A percentile compares a stretch with the other conserved stretches of the same genome.
These are phyloP conservation scores for Tetrapedia diversipes DNA, from an alignment of 2,888 invertebrate species.

Conservation along the genomic window DNA sequence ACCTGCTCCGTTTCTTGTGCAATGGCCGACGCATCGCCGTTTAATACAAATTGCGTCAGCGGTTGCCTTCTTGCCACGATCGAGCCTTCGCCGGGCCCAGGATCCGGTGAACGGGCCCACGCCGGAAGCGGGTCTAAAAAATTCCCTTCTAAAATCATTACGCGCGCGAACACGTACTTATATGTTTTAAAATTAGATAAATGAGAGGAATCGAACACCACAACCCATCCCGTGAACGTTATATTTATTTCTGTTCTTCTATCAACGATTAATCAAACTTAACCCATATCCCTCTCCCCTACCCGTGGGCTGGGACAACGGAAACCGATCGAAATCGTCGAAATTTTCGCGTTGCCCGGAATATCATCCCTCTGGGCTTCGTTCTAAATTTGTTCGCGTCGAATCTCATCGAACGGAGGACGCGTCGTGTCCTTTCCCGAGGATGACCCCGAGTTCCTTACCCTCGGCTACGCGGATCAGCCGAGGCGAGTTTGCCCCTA, in stretches of 20 bases:
- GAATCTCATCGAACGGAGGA: slow-evolving; percentile 22
- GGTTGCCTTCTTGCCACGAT: background rate
- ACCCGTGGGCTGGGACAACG: no score
- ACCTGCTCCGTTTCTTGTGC: slow-evolving; percentile 51
- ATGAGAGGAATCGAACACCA: no score
- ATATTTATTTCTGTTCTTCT: no score
- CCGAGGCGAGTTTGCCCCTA: slow-evolving; percentile 43
- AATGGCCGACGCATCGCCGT: slow-evolving; percentile 28
- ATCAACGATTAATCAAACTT: no score
- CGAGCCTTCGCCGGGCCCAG: background rate
- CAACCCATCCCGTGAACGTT: no score
- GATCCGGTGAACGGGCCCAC: background rate
- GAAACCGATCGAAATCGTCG: no score
- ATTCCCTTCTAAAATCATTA: background rate
- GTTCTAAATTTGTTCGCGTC: background rate
- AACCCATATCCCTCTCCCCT: no score
- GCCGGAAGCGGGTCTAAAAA: slow-evolving; percentile 6
- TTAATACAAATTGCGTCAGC: slow-evolving; percentile 39
- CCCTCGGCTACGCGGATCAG: slow-evolving; percentile 52
- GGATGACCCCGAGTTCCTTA: slow-evolving; percentile 72
- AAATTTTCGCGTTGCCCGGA: no score
- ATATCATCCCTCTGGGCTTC: no score
- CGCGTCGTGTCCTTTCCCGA: slow-evolving; percentile 35
- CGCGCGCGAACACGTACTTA: no score
- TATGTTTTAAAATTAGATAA: no score